phyloP scores from a whole-genome alignment of 2,797 vertebrate species.

The Syngnathus rostellatus region DNA sequence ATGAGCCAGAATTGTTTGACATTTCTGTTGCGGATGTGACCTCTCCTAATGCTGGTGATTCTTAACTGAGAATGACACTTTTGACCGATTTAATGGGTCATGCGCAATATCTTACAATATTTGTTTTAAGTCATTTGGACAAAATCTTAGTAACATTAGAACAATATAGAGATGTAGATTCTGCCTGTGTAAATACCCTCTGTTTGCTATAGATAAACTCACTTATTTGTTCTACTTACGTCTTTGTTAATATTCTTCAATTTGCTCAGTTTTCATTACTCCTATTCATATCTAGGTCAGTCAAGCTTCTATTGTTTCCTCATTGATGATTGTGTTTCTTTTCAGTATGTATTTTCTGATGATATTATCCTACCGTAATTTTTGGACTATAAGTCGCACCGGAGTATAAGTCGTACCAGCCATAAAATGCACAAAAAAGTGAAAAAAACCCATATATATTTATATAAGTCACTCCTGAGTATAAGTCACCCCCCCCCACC shows the following conservation, averaged over 20 bases:
- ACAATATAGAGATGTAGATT: neutral
- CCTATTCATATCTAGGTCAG: neutral
- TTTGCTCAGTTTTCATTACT: neutral
- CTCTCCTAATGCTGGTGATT: neutral
- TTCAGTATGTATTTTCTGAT: neutral
- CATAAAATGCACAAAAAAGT: too few species aligned
- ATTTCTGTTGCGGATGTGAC: slow-evolving; percentile 13
- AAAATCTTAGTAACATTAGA: neutral
- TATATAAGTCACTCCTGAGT: too few species aligned
- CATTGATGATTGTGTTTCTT: neutral
- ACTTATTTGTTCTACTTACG: neutral
- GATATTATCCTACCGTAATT: neutral
- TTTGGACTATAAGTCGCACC: too few species aligned
- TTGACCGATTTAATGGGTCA: neutral
- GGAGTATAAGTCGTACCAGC: too few species aligned
- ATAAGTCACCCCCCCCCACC: too few species aligned
- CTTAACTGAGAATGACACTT: neutral
- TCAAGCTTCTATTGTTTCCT: neutral
- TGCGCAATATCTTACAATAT: too few species aligned
- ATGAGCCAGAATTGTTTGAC: slow-evolving; percentile 44
- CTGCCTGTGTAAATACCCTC: neutral
- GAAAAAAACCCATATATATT: too few species aligned
- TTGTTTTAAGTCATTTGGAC: neutral
- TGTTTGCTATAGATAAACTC: neutral
- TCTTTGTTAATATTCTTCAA: neutral